phyloP scores from a whole-genome alignment of 2,888 invertebrate genomes.

The Macrophya annulata region DNA sequence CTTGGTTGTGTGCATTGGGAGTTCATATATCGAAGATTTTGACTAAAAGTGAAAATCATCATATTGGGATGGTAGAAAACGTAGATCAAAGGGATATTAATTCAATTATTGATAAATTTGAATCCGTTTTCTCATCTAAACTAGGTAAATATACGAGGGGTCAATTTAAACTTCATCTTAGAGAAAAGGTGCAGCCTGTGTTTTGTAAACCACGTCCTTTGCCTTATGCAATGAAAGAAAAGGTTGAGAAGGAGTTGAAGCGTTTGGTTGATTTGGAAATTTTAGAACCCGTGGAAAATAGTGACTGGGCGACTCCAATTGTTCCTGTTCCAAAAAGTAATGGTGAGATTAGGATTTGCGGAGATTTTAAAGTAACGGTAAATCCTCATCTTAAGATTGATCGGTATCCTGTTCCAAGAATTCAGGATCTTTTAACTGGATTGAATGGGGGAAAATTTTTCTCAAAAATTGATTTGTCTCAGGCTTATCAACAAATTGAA shows the following conservation, averaged over 20 bases:
- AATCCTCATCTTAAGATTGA: constrained; percentile 56
- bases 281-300: constrained; percentile 60
- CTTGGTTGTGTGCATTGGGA: not conserved
- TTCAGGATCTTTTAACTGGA: constrained; percentile 58
- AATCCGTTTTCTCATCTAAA: constrained; percentile 51
- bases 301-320: constrained; percentile 66
- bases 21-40: too few species aligned
- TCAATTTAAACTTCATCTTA: constrained; percentile 43
- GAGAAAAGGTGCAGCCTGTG: constrained; percentile 58
- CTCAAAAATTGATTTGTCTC: constrained; percentile 67
- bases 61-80: too few species aligned
- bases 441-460: constrained; percentile 63
- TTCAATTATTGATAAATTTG: constrained; percentile 9
- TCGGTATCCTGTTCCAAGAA: constrained; percentile 59
- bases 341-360: constrained; percentile 66
- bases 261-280: constrained; percentile 60
- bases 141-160: constrained; percentile 50
- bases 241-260: constrained; percentile 63
- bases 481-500: constrained; percentile 67
- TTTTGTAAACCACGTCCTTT: constrained; percentile 63
- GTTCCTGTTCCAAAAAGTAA: constrained; percentile 65
- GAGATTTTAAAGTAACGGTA: constrained; percentile 62
- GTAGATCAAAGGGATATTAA: constrained; percentile 20
- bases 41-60: too few species aligned
- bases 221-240: constrained; percentile 62